Evolutionary conservation across 2,888 invertebrate genomes (phyloP), one percentile per base, ranked within the genome.

Genomic region (Apotomis turbidana): DNA sequence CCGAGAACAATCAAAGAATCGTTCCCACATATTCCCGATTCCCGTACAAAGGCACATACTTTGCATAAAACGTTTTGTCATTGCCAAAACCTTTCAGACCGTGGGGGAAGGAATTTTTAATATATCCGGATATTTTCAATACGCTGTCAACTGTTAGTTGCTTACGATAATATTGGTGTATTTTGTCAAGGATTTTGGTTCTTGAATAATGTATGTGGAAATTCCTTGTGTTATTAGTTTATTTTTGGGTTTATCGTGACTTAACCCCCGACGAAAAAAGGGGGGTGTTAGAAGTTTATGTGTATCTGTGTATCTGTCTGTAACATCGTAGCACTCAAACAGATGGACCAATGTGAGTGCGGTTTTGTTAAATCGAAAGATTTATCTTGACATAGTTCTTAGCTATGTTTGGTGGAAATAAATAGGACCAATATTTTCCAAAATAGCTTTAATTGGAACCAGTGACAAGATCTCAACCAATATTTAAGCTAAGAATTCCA

Each of bases 101-200:
- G 38, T 6, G 13, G 52, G 15, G 41, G 15, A 10, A 52, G 54
- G 64, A 64, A 64, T 64, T 64, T 64, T 64, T 64, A 64, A 64
- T 64, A 64, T 64, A n/a, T 41, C 38, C 51, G 54, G 15, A 64
- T 63, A 63, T 64, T 61, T 61, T 61, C 64, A 12, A 64, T 64
- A 44, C 44, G 64, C 54, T 54, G 64, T 64, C 64, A 64, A 64
- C 54, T 64, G 38, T 12, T 52, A 52, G 64, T 54, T 64, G 54
- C 44, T 60, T 10, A 57, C 57, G 64, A 64, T 64, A 63, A 63
- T 54, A 54, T 64, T 64, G 64, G 54, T 54, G 49, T 44, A 44
- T 15, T 51, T 61, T 12, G 13, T 38, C 8, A 13, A 36, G 51
- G 51, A 51, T 62, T 54, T 54, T 15, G 41, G 64, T 5, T 15